phyloP scores from a whole-genome alignment of 2,888 invertebrate genomes.

The Tipula lateralis region DNA sequence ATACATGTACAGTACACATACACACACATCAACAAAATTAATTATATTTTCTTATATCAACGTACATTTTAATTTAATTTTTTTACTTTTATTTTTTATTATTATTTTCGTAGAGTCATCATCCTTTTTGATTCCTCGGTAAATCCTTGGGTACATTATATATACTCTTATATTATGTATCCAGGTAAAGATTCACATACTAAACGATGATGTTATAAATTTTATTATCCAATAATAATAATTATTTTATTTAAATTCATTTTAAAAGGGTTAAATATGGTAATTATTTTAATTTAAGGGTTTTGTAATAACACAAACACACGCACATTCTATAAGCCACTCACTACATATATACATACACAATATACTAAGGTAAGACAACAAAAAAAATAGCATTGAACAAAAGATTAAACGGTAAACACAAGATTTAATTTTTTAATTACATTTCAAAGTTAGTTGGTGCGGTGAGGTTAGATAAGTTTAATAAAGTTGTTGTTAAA shows the following conservation, averaged over 20 bases:
- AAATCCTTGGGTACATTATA: neutral
- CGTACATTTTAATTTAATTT: neutral
- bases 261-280: constrained; percentile 19
- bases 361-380: neutral
- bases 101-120: neutral
- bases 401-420: neutral
- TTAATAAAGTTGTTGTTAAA: neutral
- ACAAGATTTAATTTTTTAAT: neutral
- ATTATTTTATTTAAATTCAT: constrained; percentile 19
- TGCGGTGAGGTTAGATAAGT: neutral
- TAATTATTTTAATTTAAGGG: constrained; percentile 19
- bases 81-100: neutral
- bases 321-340: neutral
- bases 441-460: neutral
- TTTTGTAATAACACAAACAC: neutral
- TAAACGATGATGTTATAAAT: constrained; percentile 9
- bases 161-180: neutral
- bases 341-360: neutral
- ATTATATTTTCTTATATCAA: neutral
- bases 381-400: neutral
- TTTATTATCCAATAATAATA: constrained; percentile 24
- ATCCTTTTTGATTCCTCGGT: neutral
- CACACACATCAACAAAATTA: neutral
- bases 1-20: neutral
- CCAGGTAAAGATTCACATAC: neutral